Evolutionary conservation across 2,797 vertebrate genomes (phyloP).

Genomic region (Scolopax rusticola): DNA sequence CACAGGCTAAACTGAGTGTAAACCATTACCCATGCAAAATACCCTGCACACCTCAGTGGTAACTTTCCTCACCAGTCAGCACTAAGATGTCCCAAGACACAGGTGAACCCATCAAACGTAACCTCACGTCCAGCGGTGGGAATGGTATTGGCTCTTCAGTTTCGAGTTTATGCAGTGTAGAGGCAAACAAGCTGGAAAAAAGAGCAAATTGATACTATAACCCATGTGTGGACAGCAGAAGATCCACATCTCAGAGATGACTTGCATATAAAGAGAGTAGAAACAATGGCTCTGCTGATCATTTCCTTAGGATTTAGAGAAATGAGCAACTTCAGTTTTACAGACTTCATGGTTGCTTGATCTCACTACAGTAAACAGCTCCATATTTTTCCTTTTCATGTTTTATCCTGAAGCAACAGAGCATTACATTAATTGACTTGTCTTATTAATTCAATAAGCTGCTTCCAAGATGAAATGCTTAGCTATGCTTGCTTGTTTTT

Average conservation of each 20-base stretch:
- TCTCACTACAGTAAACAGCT: conserved; percentile 77
- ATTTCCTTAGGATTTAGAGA: conserved; percentile 53
- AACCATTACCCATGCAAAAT: background rate
- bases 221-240: background rate
- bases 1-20: background rate
- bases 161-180: background rate
- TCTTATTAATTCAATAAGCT: conserved; percentile 86
- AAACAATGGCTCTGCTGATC: background rate
- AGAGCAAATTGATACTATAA: background rate
- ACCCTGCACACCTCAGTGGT: background rate
- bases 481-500: conserved; percentile 77
- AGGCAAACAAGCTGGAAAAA: background rate
- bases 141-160: rapidly evolving
- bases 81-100: background rate
- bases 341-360: conserved; percentile 71
- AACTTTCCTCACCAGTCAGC: background rate
- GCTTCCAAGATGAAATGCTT: conserved; percentile 81
- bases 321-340: conserved; percentile 55
- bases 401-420: conserved; percentile 83
- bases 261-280: background rate
- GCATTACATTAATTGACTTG: conserved; percentile 86
- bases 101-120: background rate
- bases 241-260: background rate
- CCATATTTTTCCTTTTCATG: conserved; percentile 78
- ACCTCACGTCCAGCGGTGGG: background rate